Base-by-base conservation (phyloP, 2,888 invertebrate species). In the Isoperla grammatica region DNA sequence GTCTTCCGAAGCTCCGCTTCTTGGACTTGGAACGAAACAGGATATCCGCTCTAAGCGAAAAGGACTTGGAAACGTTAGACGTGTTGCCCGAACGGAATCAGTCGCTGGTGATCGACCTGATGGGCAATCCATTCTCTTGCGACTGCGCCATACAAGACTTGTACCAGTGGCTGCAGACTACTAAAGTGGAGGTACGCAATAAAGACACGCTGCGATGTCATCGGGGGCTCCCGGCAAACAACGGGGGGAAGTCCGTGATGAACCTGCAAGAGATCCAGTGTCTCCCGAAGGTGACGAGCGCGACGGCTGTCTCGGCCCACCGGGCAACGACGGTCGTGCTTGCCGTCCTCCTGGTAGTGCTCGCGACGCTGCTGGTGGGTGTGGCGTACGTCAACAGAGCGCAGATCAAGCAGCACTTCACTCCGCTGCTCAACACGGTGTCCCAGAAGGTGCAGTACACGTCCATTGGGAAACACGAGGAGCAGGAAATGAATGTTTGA, bases 371-470 rank as follows among this genome's bases (percentile, higher is more conserved):
- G 35, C 72, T 85, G 37, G 67, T 84, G 23, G 75, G 76, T 2
- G 76, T 86, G 56, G 74, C 81, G 19, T 86, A 86, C 69, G 73
- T 84, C 35, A 84, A 84, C 69, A 78, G 82, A 63, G 78, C 79
- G 59, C 78, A 78, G 62, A 74, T 87, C 48, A 78, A 78, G 64
- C 76, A 76, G 61, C 80, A 79, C 71, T 76, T 84, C 42, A 77
- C 77, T 29, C 85, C 86, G 1, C 75, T 86, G 29, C 76, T 86
- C 49, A 82, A 85, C 65, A 80, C 81, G 57, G 81, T 86, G 40
- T 79, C 83, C 39, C 80, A 84, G 69, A 85, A 86, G 70, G 87
- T 87, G 39, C 85, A 86, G 64, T 88, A 88, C 67, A 86, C 86
- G 1, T 84, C 85, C 8, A 87, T 88, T 66, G 80, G 80, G 61